A percentile compares a stretch with the other conserved stretches of the same genome.
Conservation (phyloP, 2,797 vertebrate genomes). For the Characodon lateralis region DNA sequence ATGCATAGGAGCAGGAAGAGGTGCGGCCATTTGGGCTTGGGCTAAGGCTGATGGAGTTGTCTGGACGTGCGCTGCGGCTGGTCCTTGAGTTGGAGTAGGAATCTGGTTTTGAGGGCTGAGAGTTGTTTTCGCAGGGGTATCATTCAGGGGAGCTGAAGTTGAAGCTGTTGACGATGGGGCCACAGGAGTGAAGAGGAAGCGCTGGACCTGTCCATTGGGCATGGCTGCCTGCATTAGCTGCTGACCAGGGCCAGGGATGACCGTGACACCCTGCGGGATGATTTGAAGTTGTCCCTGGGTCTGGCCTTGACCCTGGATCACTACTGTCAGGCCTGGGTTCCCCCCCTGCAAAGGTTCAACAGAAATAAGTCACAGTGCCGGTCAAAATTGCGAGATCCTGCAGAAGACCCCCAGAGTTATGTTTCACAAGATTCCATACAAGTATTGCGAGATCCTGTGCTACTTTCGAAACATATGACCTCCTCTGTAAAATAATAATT, state of each 20-base stretch:
- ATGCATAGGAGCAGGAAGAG: constrained; percentile 41
- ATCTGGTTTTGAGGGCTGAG: constrained; percentile 39
- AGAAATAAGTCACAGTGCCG: background rate
- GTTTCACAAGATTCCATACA: background rate
- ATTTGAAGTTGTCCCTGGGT: constrained; percentile 95
- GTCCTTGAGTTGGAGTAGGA: constrained; percentile 33
- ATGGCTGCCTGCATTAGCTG: constrained; percentile 99
- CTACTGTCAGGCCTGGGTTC: constrained; percentile 95
- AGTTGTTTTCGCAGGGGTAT: constrained; percentile 20
- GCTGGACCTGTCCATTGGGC: constrained; percentile 96
- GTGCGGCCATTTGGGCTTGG: constrained; percentile 63
- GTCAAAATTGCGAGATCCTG: background rate
- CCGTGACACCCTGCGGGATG: constrained; percentile 93
- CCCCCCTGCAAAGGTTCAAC: constrained; percentile 81
- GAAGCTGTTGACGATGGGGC: constrained; percentile 64
- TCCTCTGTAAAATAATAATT: background rate
- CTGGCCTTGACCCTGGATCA: constrained; percentile 98
- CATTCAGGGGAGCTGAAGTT: constrained; percentile 26
- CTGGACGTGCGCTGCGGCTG: constrained; percentile 55
- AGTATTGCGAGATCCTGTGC: background rate
- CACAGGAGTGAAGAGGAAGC: constrained; percentile 95
- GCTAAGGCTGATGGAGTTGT: constrained; percentile 60
- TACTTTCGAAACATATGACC: background rate
- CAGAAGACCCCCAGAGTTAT: background rate
- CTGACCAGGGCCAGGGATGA: constrained; percentile 94